Base-by-base conservation (phyloP, 2,113 vertebrate species). In the Telmatochromis sp. region DNA sequence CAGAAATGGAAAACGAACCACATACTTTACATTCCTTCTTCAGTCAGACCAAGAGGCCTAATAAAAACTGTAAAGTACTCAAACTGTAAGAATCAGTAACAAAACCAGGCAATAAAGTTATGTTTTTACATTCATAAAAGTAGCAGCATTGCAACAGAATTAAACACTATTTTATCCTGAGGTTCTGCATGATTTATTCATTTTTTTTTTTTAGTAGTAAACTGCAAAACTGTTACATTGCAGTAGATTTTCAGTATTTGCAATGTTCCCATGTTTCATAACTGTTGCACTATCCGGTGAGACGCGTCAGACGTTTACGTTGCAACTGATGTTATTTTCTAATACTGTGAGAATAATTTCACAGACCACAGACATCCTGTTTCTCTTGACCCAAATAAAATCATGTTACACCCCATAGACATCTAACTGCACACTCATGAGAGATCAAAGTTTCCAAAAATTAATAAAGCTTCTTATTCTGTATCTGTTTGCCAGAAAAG, bases 11-110 rank as follows among this genome's bases (percentile, higher is more conserved):
- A 31, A 78, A 51, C 15, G 0, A 78, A 78, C 45, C 45, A 51
- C 45, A 78, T 31, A 8, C 73, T 78, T 50, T 51, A 78, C 73
- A 19, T 78, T 78, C 45, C 42, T 47, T 75, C 71, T 75, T 75
- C 71, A 50, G 73, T 78, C 73, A 78, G 9, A 78, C 26, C 73
- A 78, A 50, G 45, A 33, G 73, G 45, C 28, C 73, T 0, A 19
- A 31, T 13, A 78, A 51, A 50, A 50, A 28, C 42, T 78, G 73
- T 31, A 28, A 50, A 78, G 6, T 50, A 78, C 26, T 28, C 42
- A 19, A 78, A 78, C 9, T 50, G 15, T 31, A 50, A 78, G 42
- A 78, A 78, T 33, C 73, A n/a, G 10, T 19, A 33, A 2, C 73
- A 50, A 50, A n/a, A n/a, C 3, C 23, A 13, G 45, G 4, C 23